Percentiles rank a stretch among this genome's conserved stretches.
phyloP scores from a whole-genome alignment of 2,113 vertebrate genomes.

The Pterocles burchelli region DNA sequence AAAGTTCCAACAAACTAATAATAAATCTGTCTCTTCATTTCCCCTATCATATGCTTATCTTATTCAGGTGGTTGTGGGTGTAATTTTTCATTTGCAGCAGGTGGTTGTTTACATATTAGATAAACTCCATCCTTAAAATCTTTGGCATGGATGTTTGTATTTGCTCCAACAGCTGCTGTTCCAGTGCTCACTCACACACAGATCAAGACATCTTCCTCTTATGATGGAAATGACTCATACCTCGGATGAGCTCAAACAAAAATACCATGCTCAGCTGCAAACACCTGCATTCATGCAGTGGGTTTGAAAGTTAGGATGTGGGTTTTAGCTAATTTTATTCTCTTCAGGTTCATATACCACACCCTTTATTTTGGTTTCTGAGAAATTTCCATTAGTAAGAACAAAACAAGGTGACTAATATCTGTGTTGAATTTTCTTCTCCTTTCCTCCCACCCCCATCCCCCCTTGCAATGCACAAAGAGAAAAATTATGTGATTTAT shows the following conservation, averaged over 20 bases:
- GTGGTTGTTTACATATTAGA: conserved; percentile 72
- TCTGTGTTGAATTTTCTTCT: conserved; percentile 19
- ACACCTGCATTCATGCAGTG: conserved; percentile 49
- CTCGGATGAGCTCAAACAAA: conserved; percentile 52
- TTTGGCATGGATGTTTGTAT: conserved; percentile 63
- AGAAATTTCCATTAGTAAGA: conserved; percentile 54
- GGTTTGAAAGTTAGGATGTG: conserved; percentile 53
- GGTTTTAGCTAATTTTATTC: conserved; percentile 43
- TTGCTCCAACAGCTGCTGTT: conserved; percentile 65
- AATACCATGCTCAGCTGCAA: conserved; percentile 50
- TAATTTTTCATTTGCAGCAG: conserved; percentile 68
- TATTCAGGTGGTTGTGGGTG: conserved; percentile 73
- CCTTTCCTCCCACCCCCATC: background rate
- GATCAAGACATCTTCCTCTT: conserved; percentile 53
- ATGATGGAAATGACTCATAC: conserved; percentile 58
- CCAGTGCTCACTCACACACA: background rate
- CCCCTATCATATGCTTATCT: conserved; percentile 48
- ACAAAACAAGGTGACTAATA: conserved; percentile 56
- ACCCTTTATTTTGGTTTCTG: conserved; percentile 55
- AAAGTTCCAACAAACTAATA: conserved; percentile 61
- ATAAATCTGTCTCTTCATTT: conserved; percentile 51
- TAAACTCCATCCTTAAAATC: conserved; percentile 56
- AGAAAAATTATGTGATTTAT: conserved; percentile 38
- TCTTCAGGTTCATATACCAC: background rate
- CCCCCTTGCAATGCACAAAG: background rate